Evolutionary conservation across 2,797 vertebrate genomes (phyloP).

Genomic region (Diglossa cyanea): DNA sequence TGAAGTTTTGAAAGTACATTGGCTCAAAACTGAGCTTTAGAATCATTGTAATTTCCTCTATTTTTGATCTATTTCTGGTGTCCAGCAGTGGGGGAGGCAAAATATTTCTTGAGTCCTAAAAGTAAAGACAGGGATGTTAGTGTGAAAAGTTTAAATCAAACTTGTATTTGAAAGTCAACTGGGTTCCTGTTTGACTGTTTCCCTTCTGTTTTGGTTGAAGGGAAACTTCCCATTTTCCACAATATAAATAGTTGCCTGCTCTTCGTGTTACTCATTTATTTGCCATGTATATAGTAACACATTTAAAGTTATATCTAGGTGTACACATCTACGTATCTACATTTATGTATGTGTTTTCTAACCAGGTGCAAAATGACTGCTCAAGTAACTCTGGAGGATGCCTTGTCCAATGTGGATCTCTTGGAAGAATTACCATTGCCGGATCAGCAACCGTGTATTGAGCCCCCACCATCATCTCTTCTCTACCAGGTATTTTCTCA

Average conservation of each 20-base stretch:
- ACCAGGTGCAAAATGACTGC: conserved; percentile 76
- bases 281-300: not conserved
- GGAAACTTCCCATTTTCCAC: not conserved
- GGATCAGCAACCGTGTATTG: conserved; percentile 82
- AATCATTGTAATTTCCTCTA: not conserved
- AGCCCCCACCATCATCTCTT: conserved; percentile 80
- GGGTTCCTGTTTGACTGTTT: not conserved
- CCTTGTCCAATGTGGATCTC: conserved; percentile 83
- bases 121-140: not conserved
- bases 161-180: not conserved
- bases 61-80: not conserved
- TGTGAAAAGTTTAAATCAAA: not conserved
- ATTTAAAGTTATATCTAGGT: not conserved
- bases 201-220: not conserved
- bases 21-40: not conserved
- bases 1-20: not conserved
- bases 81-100: not conserved
- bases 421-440: conserved; percentile 82
- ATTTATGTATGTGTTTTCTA: not conserved
- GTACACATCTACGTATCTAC: not conserved
- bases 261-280: not conserved
- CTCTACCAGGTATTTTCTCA: conserved; percentile 78
- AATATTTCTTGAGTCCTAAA: not conserved
- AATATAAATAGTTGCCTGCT: not conserved
- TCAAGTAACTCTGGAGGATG: conserved; percentile 82